phyloP scores from a whole-genome alignment of 2,888 invertebrate genomes.

The Lobophora halterata region DNA sequence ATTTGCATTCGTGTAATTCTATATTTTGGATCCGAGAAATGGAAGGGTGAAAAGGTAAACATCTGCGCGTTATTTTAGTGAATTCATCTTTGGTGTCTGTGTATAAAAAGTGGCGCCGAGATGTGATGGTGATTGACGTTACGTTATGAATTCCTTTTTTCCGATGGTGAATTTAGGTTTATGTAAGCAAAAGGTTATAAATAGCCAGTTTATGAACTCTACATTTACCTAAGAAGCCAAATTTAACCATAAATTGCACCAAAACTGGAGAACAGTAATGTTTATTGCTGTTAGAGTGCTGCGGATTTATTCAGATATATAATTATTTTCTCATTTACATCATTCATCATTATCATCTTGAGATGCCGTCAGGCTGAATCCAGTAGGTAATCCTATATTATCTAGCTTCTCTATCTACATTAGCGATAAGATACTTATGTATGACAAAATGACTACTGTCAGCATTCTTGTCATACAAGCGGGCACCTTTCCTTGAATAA shows the following conservation, averaged over 20 bases:
- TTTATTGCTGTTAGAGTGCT: no score
- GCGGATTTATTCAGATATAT: no score
- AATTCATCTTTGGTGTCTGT: constrained; percentile 70
- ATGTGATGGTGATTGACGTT: constrained; percentile 62
- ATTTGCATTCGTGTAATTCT: constrained; percentile 70
- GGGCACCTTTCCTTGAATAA: no score
- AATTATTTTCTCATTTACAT: no score
- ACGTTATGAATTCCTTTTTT: constrained; percentile 55
- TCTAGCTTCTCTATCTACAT: no score
- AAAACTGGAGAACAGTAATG: no score
- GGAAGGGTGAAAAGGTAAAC: constrained; percentile 79
- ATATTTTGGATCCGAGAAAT: constrained; percentile 75
- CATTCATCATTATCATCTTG: no score
- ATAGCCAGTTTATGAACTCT: constrained; percentile 28
- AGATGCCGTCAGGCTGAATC: no score
- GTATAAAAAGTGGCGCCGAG: constrained; percentile 74
- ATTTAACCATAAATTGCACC: neutral
- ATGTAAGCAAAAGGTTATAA: constrained; percentile 30
- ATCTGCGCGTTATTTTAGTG: constrained; percentile 73
- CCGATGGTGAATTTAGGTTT: constrained; percentile 22
- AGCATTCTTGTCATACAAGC: no score
- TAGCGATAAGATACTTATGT: no score
- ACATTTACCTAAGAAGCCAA: constrained; percentile 6
- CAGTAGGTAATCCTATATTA: no score
- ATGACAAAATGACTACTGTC: no score